Evolutionary conservation across 2,797 vertebrate species (phyloP).

Genomic region (Loriculus beryllinus): DNA sequence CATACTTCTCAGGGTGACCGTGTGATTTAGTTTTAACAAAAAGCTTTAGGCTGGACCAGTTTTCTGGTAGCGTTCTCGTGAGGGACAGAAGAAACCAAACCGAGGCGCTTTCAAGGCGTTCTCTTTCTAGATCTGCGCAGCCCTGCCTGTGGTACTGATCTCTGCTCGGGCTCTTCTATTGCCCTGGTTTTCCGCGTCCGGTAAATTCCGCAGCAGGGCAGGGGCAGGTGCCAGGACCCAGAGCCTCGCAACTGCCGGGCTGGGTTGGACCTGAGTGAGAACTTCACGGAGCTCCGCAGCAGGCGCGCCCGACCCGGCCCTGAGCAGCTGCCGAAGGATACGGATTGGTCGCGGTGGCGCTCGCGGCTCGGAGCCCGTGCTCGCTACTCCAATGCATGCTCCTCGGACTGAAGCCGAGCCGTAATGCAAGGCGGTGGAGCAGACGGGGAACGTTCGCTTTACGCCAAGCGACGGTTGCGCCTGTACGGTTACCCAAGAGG

Average conservation of each 20-base stretch:
- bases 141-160: too few species aligned
- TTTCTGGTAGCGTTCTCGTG: too few species aligned
- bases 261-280: background rate
- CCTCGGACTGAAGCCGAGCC: rapidly evolving
- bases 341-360: background rate
- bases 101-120: background rate
- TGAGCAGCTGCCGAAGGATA: too few species aligned
- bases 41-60: too few species aligned
- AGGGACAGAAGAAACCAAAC: background rate
- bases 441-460: rapidly evolving
- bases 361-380: background rate
- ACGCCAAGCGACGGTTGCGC: background rate
- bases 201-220: rapidly evolving
- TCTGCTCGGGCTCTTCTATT: too few species aligned
- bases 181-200: rapidly evolving
- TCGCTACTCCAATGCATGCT: background rate
- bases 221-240: rapidly evolving
- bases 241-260: background rate
- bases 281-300: background rate
- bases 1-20: rapidly evolving
- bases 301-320: too few species aligned
- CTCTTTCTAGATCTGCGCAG: background rate
- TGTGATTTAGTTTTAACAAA: too few species aligned
- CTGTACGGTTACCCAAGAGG: too few species aligned
- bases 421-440: too few species aligned